Evolutionary conservation across 2,888 invertebrate species (phyloP).

Genomic region (Leptopilina myrica): DNA sequence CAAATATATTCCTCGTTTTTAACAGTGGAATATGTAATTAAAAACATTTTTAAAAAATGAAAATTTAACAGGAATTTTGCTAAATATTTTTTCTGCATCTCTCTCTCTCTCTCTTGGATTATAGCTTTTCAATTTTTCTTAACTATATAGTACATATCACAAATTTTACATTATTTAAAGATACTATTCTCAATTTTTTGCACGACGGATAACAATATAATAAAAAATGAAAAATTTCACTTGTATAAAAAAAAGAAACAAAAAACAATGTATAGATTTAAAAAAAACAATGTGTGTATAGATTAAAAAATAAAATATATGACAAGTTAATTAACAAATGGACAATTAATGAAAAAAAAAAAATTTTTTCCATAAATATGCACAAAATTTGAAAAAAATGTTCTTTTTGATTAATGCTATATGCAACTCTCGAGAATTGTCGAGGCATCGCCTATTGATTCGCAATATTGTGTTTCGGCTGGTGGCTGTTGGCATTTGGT

Average conservation of each 20-base stretch:
- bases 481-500: conserved; percentile 52
- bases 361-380: background rate
- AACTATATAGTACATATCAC: conserved; percentile 4
- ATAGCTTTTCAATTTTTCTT: background rate
- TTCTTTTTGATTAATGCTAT: conserved; percentile 12
- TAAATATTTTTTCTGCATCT: background rate
- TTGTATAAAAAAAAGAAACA: background rate
- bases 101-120: background rate
- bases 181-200: background rate
- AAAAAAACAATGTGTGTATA: too few species aligned
- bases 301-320: background rate
- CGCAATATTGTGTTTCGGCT: conserved; percentile 51
- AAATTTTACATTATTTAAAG: background rate
- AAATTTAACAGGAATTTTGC: background rate
- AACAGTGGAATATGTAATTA: background rate
- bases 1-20: background rate
- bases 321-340: background rate
- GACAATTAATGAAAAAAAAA: background rate
- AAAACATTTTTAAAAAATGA: background rate
- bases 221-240: background rate
- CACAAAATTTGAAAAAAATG: too few species aligned
- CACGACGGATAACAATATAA: background rate
- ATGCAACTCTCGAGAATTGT: conserved; percentile 24
- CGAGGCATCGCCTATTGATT: conserved; percentile 13
- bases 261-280: background rate